Evolutionary conservation across 2,113 vertebrate genomes (phyloP).

Genomic region (Psephotus haematonotus): DNA sequence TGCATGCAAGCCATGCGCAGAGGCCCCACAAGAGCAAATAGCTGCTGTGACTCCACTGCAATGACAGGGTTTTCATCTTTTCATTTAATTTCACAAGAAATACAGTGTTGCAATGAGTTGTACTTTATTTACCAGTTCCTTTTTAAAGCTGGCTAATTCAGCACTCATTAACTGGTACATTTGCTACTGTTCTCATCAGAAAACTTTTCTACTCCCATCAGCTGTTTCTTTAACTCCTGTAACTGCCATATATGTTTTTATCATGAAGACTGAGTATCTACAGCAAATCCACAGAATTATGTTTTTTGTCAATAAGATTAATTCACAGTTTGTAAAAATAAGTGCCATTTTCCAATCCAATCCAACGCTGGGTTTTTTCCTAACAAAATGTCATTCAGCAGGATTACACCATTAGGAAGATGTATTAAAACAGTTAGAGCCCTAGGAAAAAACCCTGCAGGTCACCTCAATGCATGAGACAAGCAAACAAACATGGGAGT

Average conservation of each 20-base stretch:
- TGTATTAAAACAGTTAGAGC: not conserved
- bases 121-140: not conserved
- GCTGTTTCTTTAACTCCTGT: not conserved
- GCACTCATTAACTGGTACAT: not conserved
- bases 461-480: not conserved
- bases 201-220: not conserved
- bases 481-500: not conserved
- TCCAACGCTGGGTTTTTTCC: not conserved
- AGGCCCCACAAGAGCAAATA: not conserved
- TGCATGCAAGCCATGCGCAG: rapidly evolving
- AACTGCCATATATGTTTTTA: not conserved
- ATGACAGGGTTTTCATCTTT: not conserved
- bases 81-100: not conserved
- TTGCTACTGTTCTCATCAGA: not conserved
- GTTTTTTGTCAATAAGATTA: not conserved
- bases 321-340: not conserved
- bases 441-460: not conserved
- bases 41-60: not conserved
- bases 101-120: not conserved
- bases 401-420: not conserved
- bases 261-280: not conserved
- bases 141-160: not conserved
- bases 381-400: not conserved
- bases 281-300: not conserved
- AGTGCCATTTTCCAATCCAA: not conserved